A percentile compares a stretch with the other conserved stretches of the same genome.
phyloP scores from a whole-genome alignment of 2,113 vertebrate genomes.

The Engraulis encrasicolus region DNA sequence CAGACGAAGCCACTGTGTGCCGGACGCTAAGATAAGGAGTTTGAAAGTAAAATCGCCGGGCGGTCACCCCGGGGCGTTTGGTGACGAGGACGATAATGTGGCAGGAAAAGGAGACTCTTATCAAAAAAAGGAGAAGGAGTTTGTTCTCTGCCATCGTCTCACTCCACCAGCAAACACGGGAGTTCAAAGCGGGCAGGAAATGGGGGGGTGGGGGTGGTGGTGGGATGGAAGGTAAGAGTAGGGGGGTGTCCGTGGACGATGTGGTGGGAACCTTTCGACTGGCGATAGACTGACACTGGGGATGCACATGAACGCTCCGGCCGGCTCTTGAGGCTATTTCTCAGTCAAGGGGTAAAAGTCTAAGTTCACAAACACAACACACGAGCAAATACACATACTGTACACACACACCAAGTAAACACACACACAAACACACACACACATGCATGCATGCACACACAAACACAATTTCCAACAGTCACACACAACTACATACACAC shows the following conservation, averaged over 20 bases:
- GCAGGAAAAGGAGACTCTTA: constrained; percentile 29
- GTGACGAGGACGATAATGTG: constrained; percentile 16
- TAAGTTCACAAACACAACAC: too few relatives aligned
- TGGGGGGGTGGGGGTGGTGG: too few relatives aligned
- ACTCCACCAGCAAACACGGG: not conserved
- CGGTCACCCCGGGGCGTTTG: constrained; percentile 29
- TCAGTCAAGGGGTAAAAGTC: not conserved
- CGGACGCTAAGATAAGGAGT: constrained; percentile 37
- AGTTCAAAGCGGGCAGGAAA: constrained; percentile 18
- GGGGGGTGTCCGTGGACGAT: not conserved
- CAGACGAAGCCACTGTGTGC: constrained; percentile 13
- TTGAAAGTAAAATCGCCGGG: constrained; percentile 41
- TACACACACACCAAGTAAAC: too few relatives aligned
- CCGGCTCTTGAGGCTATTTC: not conserved
- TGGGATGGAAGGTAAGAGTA: too few relatives aligned
- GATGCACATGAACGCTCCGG: not conserved
- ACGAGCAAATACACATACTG: too few relatives aligned
- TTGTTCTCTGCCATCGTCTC: constrained; percentile 11
- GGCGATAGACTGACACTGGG: not conserved
- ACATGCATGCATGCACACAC: too few relatives aligned
- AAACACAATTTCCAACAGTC: too few relatives aligned
- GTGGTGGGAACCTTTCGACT: not conserved
- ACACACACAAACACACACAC: too few relatives aligned
- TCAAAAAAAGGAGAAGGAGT: constrained; percentile 24
- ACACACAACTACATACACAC: too few relatives aligned